phyloP scores from a whole-genome alignment of 1,140 invertebrate genomes.

The Lerema accius region DNA sequence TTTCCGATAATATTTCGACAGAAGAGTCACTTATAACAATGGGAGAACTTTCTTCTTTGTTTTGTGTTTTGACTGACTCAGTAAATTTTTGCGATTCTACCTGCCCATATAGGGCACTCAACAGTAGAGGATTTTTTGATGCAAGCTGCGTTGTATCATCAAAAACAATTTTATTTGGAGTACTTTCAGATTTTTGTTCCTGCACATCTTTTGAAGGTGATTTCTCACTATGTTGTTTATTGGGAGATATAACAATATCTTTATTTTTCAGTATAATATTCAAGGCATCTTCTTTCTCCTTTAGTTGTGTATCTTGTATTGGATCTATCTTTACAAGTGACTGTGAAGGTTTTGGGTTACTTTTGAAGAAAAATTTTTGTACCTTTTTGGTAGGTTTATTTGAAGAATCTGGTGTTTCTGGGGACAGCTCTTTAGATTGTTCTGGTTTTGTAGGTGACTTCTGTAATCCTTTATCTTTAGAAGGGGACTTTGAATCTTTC shows the following conservation, averaged over 20 bases:
- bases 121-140: constrained; percentile 8
- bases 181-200: neutral
- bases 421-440: neutral
- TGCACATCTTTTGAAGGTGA: neutral
- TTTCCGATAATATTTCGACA: constrained; percentile 39
- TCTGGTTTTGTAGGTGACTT: constrained; percentile 5
- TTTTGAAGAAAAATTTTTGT: neutral
- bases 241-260: neutral
- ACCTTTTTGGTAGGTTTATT: neutral
- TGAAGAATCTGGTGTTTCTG: constrained; percentile 11
- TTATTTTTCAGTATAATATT: neutral
- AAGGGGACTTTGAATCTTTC: neutral
- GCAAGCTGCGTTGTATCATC: neutral
- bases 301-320: neutral
- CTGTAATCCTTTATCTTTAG: neutral
- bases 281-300: neutral
- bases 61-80: neutral
- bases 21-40: neutral
- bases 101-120: constrained; percentile 4
- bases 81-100: neutral
- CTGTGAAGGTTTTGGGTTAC: neutral
- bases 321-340: constrained; percentile 9
- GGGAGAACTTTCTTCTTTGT: neutral
- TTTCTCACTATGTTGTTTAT: neutral
- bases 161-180: neutral